Percentiles rank a stretch among this genome's conserved stretches.
These are phyloP conservation scores for Macaria liturata DNA, from an alignment of 2,888 invertebrate genomes.

Conservation along the genomic window DNA sequence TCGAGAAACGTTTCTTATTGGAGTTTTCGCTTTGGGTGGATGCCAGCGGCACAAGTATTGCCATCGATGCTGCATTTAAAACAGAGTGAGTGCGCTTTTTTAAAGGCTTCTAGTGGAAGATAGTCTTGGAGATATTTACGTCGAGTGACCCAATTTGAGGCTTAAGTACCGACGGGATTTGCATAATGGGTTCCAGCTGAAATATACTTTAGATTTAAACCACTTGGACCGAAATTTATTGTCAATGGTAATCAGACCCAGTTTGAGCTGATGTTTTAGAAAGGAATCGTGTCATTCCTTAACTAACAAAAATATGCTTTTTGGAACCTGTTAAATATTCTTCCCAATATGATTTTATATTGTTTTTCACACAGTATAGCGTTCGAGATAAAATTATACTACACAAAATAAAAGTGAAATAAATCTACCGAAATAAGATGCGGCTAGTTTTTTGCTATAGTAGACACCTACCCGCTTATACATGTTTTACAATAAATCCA, in stretches of 20 bases:
- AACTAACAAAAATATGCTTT: too few species aligned
- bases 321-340: too few species aligned
- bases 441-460: too few species aligned
- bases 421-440: too few species aligned
- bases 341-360: too few species aligned
- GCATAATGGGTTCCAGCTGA: conserved; percentile 8
- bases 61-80: conserved; percentile 31
- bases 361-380: too few species aligned
- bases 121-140: conserved; percentile 33
- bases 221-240: conserved; percentile 12
- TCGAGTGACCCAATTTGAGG: conserved; percentile 30
- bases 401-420: too few species aligned
- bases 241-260: background rate
- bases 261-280: background rate
- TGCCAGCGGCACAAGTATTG: conserved; percentile 27
- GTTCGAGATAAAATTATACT: too few species aligned
- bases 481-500: too few species aligned
- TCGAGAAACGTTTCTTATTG: conserved; percentile 14
- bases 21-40: conserved; percentile 28
- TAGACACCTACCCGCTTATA: too few species aligned
- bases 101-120: conserved; percentile 24
- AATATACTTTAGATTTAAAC: conserved; percentile 14
- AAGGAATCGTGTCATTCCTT: too few species aligned
- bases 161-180: conserved; percentile 25
- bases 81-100: conserved; percentile 28